Conservation (phyloP, 1,140 invertebrate species). For the Pseudobourletiella spinata region DNA sequence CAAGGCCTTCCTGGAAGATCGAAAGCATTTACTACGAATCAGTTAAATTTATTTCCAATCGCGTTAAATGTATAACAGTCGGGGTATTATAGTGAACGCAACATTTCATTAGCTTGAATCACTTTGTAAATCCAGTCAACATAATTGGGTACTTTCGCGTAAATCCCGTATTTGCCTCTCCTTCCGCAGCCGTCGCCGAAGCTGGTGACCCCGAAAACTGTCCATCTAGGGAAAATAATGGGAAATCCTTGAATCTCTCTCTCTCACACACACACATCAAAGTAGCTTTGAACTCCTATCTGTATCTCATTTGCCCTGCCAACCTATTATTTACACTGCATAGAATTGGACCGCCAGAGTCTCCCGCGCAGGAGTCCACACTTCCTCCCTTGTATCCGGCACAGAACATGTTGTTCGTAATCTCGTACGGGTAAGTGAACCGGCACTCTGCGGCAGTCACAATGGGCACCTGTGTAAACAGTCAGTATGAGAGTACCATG, state of each 20-base stretch:
- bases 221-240: too few species aligned
- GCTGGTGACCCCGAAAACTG: conserved; percentile 81
- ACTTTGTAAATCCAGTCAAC: conserved; percentile 69
- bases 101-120: conserved; percentile 42
- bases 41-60: too few species aligned
- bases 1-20: too few species aligned
- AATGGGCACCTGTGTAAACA: conserved; percentile 45
- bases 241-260: too few species aligned
- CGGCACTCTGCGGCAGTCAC: conserved; percentile 44
- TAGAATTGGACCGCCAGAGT: conserved; percentile 17
- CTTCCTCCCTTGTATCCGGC: conserved; percentile 44
- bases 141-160: conserved; percentile 73
- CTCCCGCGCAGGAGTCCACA: conserved; percentile 51
- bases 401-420: conserved; percentile 52
- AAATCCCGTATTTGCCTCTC: conserved; percentile 83
- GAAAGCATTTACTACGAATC: too few species aligned
- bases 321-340: conserved; percentile 24
- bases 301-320: too few species aligned
- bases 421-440: conserved; percentile 49
- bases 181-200: conserved; percentile 90
- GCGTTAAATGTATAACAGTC: too few species aligned
- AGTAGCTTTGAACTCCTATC: too few species aligned
- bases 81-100: too few species aligned
- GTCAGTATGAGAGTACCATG: too few species aligned
- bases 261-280: too few species aligned